A percentile compares a stretch with the other conserved stretches of the same genome.
Conservation (phyloP, 2,797 vertebrate species). For the Arctocebus calabarensis region DNA sequence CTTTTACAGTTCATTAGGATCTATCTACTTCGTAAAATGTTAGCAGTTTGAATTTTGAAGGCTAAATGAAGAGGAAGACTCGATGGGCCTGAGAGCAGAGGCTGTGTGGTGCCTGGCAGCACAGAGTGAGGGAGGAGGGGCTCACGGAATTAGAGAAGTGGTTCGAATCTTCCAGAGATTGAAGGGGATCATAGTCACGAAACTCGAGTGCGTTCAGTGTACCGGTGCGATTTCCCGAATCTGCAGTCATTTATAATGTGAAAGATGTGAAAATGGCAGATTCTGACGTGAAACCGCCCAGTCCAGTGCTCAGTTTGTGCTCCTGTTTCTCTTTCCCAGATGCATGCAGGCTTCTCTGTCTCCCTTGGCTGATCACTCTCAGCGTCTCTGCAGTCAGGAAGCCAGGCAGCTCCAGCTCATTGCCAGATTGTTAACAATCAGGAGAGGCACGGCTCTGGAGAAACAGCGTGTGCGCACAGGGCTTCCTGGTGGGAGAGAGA, state of each 20-base stretch:
- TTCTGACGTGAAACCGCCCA: not conserved
- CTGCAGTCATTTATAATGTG: not conserved
- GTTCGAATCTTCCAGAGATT: not conserved
- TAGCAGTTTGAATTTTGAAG: not conserved
- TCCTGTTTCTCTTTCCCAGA: not conserved
- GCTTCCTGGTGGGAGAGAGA: not conserved
- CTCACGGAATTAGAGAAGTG: not conserved
- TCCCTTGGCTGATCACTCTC: not conserved
- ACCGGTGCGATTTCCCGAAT: not conserved
- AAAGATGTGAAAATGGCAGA: not conserved
- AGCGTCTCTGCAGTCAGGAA: not conserved
- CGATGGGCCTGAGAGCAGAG: not conserved
- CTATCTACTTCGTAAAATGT: slow-evolving; percentile 34
- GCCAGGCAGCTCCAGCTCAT: rapidly evolving
- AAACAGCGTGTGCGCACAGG: not conserved
- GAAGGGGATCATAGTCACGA: not conserved
- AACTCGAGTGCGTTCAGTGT: not conserved
- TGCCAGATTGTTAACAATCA: too few species aligned
- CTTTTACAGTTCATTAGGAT: slow-evolving; percentile 66
- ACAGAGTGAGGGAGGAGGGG: not conserved
- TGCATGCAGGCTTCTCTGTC: not conserved
- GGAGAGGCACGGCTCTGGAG: not conserved
- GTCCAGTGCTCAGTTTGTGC: not conserved
- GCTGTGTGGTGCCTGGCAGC: not conserved
- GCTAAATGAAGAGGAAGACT: not conserved